phyloP scores from a whole-genome alignment of 1,140 invertebrate species.

The Lycorma delicatula region DNA sequence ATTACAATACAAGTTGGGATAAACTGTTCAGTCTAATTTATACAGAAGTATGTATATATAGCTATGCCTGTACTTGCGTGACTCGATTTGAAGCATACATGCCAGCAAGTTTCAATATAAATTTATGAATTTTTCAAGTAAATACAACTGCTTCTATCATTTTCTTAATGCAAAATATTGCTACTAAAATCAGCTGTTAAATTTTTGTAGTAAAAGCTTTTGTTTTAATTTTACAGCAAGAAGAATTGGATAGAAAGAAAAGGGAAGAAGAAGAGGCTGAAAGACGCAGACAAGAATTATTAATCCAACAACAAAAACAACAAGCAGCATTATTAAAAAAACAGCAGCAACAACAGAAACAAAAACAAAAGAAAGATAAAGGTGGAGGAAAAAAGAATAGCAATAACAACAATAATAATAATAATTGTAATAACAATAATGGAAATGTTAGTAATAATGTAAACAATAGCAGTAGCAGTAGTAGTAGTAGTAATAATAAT shows the following conservation, averaged over 20 bases:
- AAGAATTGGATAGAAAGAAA: conserved; percentile 43
- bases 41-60: too few species aligned
- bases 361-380: conserved; percentile 39
- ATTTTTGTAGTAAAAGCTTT: too few species aligned
- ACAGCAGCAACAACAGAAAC: conserved; percentile 29
- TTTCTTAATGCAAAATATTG: too few species aligned
- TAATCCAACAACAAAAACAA: not conserved
- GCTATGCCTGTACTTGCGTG: too few species aligned
- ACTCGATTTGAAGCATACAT: too few species aligned
- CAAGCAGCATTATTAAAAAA: conserved; percentile 11
- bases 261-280: conserved; percentile 41
- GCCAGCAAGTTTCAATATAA: too few species aligned
- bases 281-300: conserved; percentile 36
- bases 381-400: conserved; percentile 31
- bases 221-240: conserved; percentile 34
- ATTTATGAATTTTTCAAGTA: too few species aligned
- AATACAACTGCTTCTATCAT: too few species aligned
- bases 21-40: too few species aligned
- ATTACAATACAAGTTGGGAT: too few species aligned
- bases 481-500: conserved; percentile 18
- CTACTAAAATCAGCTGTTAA: too few species aligned
- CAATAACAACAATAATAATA: conserved; percentile 24
- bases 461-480: conserved; percentile 23
- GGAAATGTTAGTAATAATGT: conserved; percentile 22
- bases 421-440: conserved; percentile 17